Base-by-base conservation (phyloP, 2,797 vertebrate genomes). In the Bryconaethiops microstoma region DNA sequence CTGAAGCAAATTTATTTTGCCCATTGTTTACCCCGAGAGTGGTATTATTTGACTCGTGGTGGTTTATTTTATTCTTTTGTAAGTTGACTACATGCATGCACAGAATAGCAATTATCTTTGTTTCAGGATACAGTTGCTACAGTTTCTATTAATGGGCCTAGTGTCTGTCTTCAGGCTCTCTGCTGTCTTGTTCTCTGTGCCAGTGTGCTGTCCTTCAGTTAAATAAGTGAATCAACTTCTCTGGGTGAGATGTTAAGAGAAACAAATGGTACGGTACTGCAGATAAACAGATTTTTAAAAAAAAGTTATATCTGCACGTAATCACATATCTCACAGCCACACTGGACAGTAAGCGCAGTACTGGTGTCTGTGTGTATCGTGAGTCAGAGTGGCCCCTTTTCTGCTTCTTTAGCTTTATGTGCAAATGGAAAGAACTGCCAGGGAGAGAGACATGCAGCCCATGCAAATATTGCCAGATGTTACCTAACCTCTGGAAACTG, bases 401-500 rank as follows among this genome's bases (percentile, higher is more conserved):
- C 52, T 62, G 50, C 14, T 54, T 5, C 77, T 68, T 59, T 78
- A 60, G 45, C 17, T 83, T 71, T 78, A 65, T 70, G 60, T 60
- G 45, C 3, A 23, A 65, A 70, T 70, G 40, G 42, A 17, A 54
- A 59, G 52, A 14, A 74, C 50, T 40, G 77, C 50, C 50, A 55
- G 54, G 7, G 73, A 77, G 83, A 67, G 25, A 42, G 13, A 78
- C 54, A 21, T 8, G 65, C 39, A 68, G 40, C 19, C 39, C 65
- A 65, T 62, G 67, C 50, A 25, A 52, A 81, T 78, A 40, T 68
- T 87, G 88, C 84, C 88, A 91, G 88, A 89, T 89, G 88, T 93
- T 93, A 87, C 79, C 10, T 90, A 93, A 93, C 55, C 45, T 0
- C 42, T 62, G 67, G 57, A 86, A 82, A 85, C 91, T 87, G 16